These are phyloP conservation scores for Caenorhabditis doughertyi DNA, from an alignment of 2,888 invertebrate genomes.

Conservation along the genomic window DNA sequence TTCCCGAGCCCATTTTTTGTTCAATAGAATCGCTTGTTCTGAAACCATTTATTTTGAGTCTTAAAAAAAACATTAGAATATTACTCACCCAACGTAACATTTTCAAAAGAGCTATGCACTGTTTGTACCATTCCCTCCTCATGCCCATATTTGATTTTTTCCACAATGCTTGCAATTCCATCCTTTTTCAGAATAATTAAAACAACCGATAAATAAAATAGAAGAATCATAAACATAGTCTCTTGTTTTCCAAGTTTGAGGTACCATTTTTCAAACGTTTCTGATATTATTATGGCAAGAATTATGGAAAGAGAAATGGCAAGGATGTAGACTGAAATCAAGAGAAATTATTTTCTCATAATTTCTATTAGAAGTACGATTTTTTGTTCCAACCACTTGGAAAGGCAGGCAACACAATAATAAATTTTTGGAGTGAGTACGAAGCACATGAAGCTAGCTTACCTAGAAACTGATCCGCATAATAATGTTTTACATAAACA, in stretches of 20 bases:
- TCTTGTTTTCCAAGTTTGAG: slow-evolving; percentile 31
- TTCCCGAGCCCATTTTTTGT: slow-evolving; percentile 62
- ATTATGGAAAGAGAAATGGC: slow-evolving; percentile 46
- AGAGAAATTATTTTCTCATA: not conserved
- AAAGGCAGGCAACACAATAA: no score
- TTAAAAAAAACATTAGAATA: not conserved
- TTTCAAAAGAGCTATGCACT: slow-evolving; percentile 45
- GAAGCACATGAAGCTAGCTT: no score
- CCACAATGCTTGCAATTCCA: slow-evolving; percentile 13
- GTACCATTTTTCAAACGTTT: slow-evolving; percentile 67
- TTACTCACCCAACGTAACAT: slow-evolving; percentile 47
- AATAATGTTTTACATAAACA: slow-evolving; percentile 62
- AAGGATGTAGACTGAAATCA: slow-evolving; percentile 48
- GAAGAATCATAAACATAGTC: slow-evolving; percentile 35
- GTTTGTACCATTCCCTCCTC: slow-evolving; percentile 26
- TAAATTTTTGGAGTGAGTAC: no score
- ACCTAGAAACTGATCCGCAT: slow-evolving; percentile 48
- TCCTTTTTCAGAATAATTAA: slow-evolving; percentile 24
- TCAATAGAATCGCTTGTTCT: slow-evolving; percentile 63
- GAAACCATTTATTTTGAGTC: not conserved
- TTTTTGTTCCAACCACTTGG: not conserved
- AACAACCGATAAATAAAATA: slow-evolving; percentile 47
- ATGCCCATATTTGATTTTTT: slow-evolving; percentile 43
- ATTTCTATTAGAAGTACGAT: not conserved
- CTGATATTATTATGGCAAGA: slow-evolving; percentile 43